Conservation (phyloP, 1,140 invertebrate genomes). For the Zaprionus ghesquierei region DNA sequence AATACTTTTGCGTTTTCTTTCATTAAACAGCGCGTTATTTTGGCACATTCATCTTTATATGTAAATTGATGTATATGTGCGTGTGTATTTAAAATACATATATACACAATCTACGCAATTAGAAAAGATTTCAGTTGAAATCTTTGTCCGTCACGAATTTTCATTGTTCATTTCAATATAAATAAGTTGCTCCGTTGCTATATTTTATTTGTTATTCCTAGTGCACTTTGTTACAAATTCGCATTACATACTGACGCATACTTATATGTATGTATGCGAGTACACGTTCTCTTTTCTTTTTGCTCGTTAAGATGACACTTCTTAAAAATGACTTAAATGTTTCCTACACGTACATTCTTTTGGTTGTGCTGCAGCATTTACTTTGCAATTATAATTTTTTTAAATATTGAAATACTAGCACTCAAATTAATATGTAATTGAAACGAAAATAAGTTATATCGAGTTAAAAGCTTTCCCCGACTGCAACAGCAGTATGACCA, state of each 20-base stretch:
- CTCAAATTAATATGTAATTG: constrained; percentile 46
- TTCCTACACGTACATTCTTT: constrained; percentile 25
- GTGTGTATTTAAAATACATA: constrained; percentile 21
- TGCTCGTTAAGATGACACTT: constrained; percentile 1
- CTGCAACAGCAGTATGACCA: constrained; percentile 11
- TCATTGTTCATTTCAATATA: constrained; percentile 42
- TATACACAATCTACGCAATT: constrained; percentile 61
- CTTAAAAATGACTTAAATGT: neutral
- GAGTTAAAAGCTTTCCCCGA: constrained; percentile 31
- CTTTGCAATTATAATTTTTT: constrained; percentile 25
- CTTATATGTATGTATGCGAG: constrained; percentile 2
- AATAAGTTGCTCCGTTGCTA: constrained; percentile 38
- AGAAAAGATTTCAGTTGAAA: constrained; percentile 49
- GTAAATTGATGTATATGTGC: constrained; percentile 11
- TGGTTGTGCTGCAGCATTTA: constrained; percentile 21
- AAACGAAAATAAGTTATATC: constrained; percentile 52
- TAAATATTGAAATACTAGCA: constrained; percentile 35
- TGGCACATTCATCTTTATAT: constrained; percentile 47
- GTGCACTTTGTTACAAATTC: constrained; percentile 35
- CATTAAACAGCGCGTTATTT: constrained; percentile 54
- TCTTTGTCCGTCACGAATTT: constrained; percentile 58
- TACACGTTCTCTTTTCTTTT: constrained; percentile 27
- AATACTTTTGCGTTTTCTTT: constrained; percentile 39
- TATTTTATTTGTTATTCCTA: constrained; percentile 25
- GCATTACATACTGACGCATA: constrained; percentile 32